Evolutionary conservation across 2,888 invertebrate genomes (phyloP), one percentile per base, ranked within the genome.

Genomic region (Heliconius erato): DNA sequence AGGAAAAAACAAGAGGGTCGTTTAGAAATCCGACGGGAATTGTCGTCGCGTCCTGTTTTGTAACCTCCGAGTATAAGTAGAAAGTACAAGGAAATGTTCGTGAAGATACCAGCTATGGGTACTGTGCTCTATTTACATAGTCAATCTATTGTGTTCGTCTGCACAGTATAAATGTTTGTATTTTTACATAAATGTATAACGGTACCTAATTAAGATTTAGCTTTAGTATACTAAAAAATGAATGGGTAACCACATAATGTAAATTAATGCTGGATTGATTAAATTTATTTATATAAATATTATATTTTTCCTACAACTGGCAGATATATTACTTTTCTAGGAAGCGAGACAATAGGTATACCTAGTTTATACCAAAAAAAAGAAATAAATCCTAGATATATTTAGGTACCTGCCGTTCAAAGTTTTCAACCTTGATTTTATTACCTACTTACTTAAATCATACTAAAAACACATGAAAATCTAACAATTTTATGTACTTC

Each of bases 1-100:
- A 91, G 91, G 90, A 93, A 94, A 94, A 95, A 94, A 92, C 91
- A 92, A 92, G 92, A 92, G 92, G 93, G 93, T 92, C 92, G 92
- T 92, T 92, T 88, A 90, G 89, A 89, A 90, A 90, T 90, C 95
- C 94, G 91, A 88, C 89, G 94, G 94, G 94, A 94, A 92, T 94
- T 90, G 91, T 91, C 91, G 88, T 90, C 88, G 90, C 89, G 88
- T 88, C 87, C 89, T 90, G 89, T 91, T 92, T 92, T 90, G 90
- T 90, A 88, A 85, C 82, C 86, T 84, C 80, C 83, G 85, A 87
- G 89, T 90, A 89, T 90, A 91, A 91, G 88, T 88, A 88, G 87
- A 89, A 88, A 88, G 89, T 89, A 89, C 89, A 89, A 90, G 91
- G 91, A 91, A 92, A 90, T 88, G 88, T 89, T 91, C 40, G 40